Base-by-base conservation (phyloP, 2,113 vertebrate species). In the Apeltes quadracus region DNA sequence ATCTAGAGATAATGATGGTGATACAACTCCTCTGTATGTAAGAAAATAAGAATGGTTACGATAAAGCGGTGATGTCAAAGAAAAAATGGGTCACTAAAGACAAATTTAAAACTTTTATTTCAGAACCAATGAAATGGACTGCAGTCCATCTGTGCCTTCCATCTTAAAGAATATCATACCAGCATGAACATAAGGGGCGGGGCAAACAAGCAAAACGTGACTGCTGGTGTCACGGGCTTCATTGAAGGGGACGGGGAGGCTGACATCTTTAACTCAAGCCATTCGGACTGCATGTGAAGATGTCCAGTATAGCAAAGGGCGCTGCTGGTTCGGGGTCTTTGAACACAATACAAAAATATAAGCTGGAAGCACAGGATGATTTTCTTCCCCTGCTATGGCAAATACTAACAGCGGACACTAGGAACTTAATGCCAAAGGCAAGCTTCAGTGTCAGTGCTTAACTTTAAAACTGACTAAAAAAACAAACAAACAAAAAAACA, bases 81-180 rank as follows among this genome's bases (percentile, higher is more conserved):
- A 53, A 48, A 1, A 69, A 69, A 67, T 15, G 22, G 9, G 25
- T 15, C 34, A 23, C 56, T 57, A 61, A 12, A 3, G n/a, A 0
- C 62, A 87, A 84, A 84, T 78, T 57, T 84, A 72, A 88, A 88
- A 84, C 59, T 84, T 90, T 91, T 90, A 91, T 91, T 91, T 77
- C 62, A 82, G 78, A 89, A 79, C n/a, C 66, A 87, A 85, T 82
- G 71, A 75, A 77, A 70, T 73, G 20, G 59, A 82, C 69, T 71
- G 62, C 50, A 79, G 72, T 79, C 72, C 84, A 81, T 69, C 69
- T 57, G 57, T 66, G 82, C 59, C 66, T 54, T 58, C 67, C 63
- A 78, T 59, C 58, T 72, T 76, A 76, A 39, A 68, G 72, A 84
- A 76, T 48, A 70, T 75, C 55, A 80, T 41, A 69, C 79, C 53